Conservation (phyloP, 2,888 invertebrate species). For the Dorcus hopei region DNA sequence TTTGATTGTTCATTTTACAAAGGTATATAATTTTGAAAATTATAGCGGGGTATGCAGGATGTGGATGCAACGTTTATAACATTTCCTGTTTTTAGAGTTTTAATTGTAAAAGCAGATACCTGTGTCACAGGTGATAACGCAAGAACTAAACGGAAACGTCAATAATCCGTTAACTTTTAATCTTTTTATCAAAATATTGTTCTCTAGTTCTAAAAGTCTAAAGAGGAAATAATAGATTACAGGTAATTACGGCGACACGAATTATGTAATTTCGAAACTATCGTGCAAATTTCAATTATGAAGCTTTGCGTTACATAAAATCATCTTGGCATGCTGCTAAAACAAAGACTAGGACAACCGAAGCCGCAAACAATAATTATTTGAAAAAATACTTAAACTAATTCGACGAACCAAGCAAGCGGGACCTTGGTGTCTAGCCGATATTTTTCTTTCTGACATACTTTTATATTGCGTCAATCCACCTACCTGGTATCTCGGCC, state of each 20-base stretch:
- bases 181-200: no score
- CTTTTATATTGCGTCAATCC: conserved; percentile 32
- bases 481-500: conserved; percentile 32
- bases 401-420: conserved; percentile 9
- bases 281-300: no score
- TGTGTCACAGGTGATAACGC: neutral
- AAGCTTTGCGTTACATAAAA: no score
- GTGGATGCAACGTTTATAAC: neutral
- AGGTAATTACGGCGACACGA: no score
- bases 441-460: conserved; percentile 35
- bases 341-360: no score
- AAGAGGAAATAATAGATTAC: no score
- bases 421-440: conserved; percentile 31
- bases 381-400: no score
- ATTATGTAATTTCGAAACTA: no score
- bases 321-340: no score
- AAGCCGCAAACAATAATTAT: no score
- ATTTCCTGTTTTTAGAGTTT: neutral
- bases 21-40: neutral
- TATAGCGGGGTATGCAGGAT: neutral
- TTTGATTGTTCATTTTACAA: no score
- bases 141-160: neutral
- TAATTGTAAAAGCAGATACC: neutral
- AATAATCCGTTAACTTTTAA: neutral
- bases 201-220: no score